Evolutionary conservation across 2,888 invertebrate species (phyloP).

Genomic region (Cryptocheilus praepositus): DNA sequence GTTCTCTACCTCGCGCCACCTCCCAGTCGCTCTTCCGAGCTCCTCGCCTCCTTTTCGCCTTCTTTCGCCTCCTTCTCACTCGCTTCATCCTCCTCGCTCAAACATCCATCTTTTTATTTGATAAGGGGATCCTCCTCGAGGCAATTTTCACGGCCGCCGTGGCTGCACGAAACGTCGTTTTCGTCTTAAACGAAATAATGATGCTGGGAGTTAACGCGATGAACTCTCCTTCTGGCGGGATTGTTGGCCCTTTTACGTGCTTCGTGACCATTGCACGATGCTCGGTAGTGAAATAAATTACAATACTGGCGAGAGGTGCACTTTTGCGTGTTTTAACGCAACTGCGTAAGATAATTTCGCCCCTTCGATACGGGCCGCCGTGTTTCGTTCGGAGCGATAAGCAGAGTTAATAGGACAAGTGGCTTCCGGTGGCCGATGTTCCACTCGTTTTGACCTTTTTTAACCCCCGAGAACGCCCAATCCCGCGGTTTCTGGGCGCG

Average conservation of each 20-base stretch:
- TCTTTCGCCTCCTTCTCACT: constrained; percentile 36
- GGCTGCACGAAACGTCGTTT: constrained; percentile 53
- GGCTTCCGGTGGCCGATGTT: not conserved
- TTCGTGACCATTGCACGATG: not conserved
- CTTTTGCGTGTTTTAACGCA: no score
- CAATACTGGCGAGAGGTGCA: no score
- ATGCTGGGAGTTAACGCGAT: constrained; percentile 41
- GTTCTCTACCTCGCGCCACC: constrained; percentile 9
- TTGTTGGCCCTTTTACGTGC: constrained; percentile 30
- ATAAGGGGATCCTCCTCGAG: constrained; percentile 54
- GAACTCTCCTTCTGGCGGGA: constrained; percentile 30
- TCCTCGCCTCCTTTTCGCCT: constrained; percentile 25
- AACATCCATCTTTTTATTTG: constrained; percentile 56
- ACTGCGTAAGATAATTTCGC: constrained; percentile 12
- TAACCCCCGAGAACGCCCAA: not conserved
- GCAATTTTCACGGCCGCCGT: constrained; percentile 56
- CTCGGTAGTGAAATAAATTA: constrained; percentile 4
- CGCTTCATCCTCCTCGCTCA: constrained; percentile 22
- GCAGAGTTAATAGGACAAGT: no score
- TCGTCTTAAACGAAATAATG: constrained; percentile 58
- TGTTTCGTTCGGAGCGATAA: no score
- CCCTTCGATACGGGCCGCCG: no score
- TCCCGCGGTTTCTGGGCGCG: constrained; percentile 31
- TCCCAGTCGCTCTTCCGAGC: constrained; percentile 24
- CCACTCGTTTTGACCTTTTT: not conserved